phyloP scores from a whole-genome alignment of 2,113 vertebrate genomes.

The Sinocyclocheilus grahami region DNA sequence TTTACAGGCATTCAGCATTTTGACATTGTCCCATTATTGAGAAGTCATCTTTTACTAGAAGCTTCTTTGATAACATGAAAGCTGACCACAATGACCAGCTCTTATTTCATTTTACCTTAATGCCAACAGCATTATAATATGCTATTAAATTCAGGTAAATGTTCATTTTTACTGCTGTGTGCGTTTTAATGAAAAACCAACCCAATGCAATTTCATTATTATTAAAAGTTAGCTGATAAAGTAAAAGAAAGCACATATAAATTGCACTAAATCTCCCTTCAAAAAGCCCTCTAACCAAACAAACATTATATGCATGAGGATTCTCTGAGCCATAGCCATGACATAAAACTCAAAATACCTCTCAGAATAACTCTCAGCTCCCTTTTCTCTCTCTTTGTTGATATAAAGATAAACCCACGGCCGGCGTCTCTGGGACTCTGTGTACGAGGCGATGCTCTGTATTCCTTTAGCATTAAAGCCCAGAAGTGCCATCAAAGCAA shows the following conservation, averaged over 20 bases:
- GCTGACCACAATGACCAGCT: not conserved
- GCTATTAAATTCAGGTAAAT: not conserved
- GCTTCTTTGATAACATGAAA: constrained; percentile 10
- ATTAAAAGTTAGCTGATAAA: not conserved
- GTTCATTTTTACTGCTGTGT: not conserved
- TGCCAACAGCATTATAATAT: not conserved
- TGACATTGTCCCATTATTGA: no score
- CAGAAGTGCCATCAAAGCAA: constrained; percentile 26
- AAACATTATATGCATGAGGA: constrained; percentile 9
- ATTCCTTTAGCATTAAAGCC: not conserved
- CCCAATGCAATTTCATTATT: not conserved
- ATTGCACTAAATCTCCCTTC: not conserved
- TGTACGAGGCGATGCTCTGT: not conserved
- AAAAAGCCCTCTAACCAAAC: constrained; percentile 15
- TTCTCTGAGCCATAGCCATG: not conserved
- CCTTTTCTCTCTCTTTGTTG: not conserved
- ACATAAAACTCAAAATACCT: constrained; percentile 3
- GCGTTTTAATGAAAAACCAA: not conserved
- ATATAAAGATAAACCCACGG: not conserved
- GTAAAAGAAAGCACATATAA: not conserved
- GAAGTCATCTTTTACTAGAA: not conserved
- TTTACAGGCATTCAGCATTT: no score
- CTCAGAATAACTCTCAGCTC: not conserved
- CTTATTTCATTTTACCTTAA: not conserved
- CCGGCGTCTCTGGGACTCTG: not conserved